Conservation (phyloP, 2,888 invertebrate species). For the Diarsia dahlii region DNA sequence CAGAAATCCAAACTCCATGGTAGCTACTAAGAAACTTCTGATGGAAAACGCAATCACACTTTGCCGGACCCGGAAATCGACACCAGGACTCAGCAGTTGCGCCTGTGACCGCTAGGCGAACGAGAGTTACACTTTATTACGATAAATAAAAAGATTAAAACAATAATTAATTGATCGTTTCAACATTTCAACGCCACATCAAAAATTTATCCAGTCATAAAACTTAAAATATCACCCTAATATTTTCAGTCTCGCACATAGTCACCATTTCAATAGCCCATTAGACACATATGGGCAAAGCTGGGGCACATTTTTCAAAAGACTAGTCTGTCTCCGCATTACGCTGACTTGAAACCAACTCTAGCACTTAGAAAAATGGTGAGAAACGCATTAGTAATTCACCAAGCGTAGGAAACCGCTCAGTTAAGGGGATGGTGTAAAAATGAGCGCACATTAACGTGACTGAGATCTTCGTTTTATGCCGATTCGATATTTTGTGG, state of each 20-base stretch:
- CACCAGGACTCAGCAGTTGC: too few relatives aligned
- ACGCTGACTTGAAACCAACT: conserved; percentile 51
- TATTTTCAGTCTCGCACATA: conserved; percentile 24
- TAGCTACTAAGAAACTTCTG: too few relatives aligned
- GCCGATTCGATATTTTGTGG: conserved; percentile 40
- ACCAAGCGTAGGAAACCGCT: conserved; percentile 54
- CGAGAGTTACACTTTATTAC: background rate
- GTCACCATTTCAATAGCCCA: conserved; percentile 50
- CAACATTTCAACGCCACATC: background rate
- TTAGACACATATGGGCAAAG: conserved; percentile 35
- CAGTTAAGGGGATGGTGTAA: conserved; percentile 58
- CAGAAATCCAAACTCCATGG: too few relatives aligned
- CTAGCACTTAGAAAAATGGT: conserved; percentile 57
- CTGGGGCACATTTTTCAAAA: conserved; percentile 42
- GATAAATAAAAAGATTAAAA: background rate
- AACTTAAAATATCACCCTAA: conserved; percentile 27
- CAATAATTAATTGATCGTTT: conserved; percentile 3
- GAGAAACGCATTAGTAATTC: conserved; percentile 61
- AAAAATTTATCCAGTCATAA: background rate
- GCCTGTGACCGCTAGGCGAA: too few relatives aligned
- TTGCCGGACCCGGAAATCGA: too few relatives aligned
- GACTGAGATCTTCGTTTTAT: conserved; percentile 45
- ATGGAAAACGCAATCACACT: too few relatives aligned
- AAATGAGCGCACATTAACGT: conserved; percentile 61
- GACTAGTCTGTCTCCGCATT: conserved; percentile 17